Percentiles rank a stretch among this genome's conserved stretches.
phyloP scores from a whole-genome alignment of 2,113 vertebrate species.

The Gavialis gangeticus region DNA sequence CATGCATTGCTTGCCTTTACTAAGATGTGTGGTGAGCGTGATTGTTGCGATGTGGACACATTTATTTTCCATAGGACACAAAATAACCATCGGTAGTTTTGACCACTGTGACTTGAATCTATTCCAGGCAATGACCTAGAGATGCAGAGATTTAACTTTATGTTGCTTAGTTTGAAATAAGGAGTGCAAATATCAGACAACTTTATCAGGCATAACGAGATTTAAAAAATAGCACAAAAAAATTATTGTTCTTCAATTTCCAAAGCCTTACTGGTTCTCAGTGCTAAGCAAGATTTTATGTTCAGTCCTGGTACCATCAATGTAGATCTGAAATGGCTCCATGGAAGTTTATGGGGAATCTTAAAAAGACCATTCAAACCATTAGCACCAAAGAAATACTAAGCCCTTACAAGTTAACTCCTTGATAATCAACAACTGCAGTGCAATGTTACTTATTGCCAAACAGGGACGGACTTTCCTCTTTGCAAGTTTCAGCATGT shows the following conservation, averaged over 20 bases:
- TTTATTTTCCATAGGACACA: accelerated
- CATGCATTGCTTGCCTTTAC: neutral
- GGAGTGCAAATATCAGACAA: neutral
- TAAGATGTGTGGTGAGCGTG: neutral
- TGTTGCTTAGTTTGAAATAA: neutral
- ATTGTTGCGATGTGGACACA: neutral
- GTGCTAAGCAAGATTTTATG: neutral
- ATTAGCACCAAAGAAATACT: neutral
- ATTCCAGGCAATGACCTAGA: neutral
- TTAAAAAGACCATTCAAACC: neutral
- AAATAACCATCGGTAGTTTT: neutral
- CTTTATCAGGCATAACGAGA: neutral
- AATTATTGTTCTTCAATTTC: neutral
- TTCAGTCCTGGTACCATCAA: neutral
- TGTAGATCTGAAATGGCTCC: neutral
- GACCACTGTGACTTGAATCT: neutral
- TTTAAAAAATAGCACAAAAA: accelerated
- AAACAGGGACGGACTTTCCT: neutral
- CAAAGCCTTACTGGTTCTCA: neutral
- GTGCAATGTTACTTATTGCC: neutral
- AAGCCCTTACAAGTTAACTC: neutral
- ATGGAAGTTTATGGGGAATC: neutral
- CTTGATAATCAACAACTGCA: neutral
- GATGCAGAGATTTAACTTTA: neutral
- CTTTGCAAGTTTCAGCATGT: neutral